These are phyloP conservation scores for Cynoglossus semilaevis DNA, from an alignment of 2,113 vertebrate genomes.

Conservation along the genomic window DNA sequence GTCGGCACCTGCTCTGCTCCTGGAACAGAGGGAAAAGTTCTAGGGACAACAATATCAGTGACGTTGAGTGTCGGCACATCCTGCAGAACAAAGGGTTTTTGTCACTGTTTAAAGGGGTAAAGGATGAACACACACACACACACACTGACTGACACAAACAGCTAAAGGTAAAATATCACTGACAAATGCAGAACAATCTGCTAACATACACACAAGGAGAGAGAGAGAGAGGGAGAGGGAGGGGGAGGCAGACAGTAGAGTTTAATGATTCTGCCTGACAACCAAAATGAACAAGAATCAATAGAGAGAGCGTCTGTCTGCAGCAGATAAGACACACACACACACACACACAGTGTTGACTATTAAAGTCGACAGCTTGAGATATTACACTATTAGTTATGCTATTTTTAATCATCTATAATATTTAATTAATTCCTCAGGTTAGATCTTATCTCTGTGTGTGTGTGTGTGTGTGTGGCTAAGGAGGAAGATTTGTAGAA, in stretches of 20 bases:
- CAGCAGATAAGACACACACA: slow-evolving; percentile 94
- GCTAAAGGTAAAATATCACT: slow-evolving; percentile 23
- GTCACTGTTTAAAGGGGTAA: background rate
- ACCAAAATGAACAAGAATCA: slow-evolving; percentile 99
- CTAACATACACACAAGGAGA: background rate
- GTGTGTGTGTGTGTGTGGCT: slow-evolving; percentile 12
- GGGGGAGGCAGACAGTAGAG: slow-evolving; percentile 50
- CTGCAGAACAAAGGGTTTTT: no score
- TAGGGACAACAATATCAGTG: no score
- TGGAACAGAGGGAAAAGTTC: no score
- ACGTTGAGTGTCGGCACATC: no score
- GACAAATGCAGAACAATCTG: slow-evolving; percentile 5
- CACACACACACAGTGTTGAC: slow-evolving; percentile 99
- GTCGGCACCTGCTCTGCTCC: no score
- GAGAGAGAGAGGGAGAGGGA: background rate
- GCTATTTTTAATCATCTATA: slow-evolving; percentile 99
- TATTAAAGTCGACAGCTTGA: slow-evolving; percentile 99
- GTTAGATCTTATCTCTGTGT: slow-evolving; percentile 93
- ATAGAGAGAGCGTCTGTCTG: slow-evolving; percentile 99
- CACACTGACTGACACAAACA: background rate
- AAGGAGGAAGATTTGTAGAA: no score
- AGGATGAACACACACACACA: background rate
- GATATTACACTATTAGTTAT: slow-evolving; percentile 99
- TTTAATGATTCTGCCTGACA: slow-evolving; percentile 97
- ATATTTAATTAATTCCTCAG: slow-evolving; percentile 99